Conservation (phyloP, 2,797 vertebrate species). For the Mallotus villosus region DNA sequence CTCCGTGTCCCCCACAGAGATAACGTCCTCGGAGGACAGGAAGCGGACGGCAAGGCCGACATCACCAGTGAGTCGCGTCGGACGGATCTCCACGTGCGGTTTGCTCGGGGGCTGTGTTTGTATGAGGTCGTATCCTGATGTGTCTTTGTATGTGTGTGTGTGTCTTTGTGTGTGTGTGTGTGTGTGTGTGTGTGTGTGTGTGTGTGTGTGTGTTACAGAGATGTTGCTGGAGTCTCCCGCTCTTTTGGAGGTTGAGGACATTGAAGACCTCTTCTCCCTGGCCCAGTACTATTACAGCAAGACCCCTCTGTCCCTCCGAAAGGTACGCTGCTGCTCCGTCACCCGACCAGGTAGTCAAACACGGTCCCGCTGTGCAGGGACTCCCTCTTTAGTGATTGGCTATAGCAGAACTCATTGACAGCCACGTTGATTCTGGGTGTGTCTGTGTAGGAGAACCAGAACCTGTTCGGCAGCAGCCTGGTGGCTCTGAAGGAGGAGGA, state of each 20-base stretch:
- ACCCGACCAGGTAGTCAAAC: neutral
- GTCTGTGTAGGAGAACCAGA: conserved; percentile 88
- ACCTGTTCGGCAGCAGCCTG: conserved; percentile 93
- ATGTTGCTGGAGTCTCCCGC: conserved; percentile 87
- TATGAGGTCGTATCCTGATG: neutral
- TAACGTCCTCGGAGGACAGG: conserved; percentile 80
- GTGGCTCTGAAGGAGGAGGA: conserved; percentile 96
- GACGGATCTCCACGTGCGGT: neutral
- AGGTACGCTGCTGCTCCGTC: conserved; percentile 73
- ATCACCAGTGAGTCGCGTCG: conserved; percentile 83
- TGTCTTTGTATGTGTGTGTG: too few relatives aligned
- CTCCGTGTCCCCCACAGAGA: conserved; percentile 77
- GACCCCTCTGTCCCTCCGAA: conserved; percentile 94
- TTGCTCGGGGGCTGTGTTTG: neutral
- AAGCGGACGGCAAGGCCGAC: conserved; percentile 84
- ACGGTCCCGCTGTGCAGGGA: too few relatives aligned
- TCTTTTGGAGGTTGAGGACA: conserved; percentile 87
- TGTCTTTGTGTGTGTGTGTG: neutral
- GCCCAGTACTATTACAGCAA: conserved; percentile 97
- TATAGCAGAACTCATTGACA: neutral
- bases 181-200: conserved; percentile 27
- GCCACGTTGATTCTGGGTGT: conserved; percentile 11
- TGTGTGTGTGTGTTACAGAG: conserved; percentile 70
- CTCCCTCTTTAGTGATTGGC: too few relatives aligned
- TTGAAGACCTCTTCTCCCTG: conserved; percentile 93